phyloP scores from a whole-genome alignment of 2,113 vertebrate species.

The Fulmarus glacialis region DNA sequence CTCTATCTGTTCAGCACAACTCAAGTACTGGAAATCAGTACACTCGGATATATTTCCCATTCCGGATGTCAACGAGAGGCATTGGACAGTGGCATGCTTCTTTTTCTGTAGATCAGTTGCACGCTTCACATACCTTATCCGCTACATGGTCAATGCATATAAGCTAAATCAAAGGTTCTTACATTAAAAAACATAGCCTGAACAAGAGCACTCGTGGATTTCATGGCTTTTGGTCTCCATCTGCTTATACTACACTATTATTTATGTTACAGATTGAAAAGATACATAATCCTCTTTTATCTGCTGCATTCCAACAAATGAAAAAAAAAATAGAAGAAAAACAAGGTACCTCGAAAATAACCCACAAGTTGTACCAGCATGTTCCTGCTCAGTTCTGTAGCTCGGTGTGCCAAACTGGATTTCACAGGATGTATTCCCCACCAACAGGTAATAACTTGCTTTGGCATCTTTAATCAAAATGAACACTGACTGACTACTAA shows the following conservation, averaged over 20 bases:
- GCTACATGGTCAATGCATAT: fast-evolving
- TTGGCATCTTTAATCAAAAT: neutral
- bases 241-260: neutral
- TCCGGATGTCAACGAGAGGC: neutral
- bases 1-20: neutral
- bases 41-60: neutral
- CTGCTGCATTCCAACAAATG: slow-evolving; percentile 72
- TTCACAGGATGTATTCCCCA: slow-evolving; percentile 80
- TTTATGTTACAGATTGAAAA: slow-evolving; percentile 77
- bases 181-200: neutral
- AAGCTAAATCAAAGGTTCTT: neutral
- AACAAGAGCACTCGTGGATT: neutral
- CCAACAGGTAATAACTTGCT: slow-evolving; percentile 73
- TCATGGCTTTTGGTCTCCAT: neutral
- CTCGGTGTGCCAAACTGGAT: slow-evolving; percentile 79
- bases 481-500: neutral
- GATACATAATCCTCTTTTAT: slow-evolving; percentile 76
- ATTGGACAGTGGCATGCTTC: neutral
- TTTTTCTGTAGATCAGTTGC: neutral
- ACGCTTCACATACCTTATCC: neutral
- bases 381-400: slow-evolving; percentile 81
- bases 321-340: slow-evolving; percentile 36
- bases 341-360: neutral
- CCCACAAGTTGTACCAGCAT: slow-evolving; percentile 73
- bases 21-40: neutral